These are phyloP conservation scores for Cassiopea xamachana DNA, from an alignment of 30 jellyfish, hydroid and myxozoan genomes.

Conservation along the genomic window DNA sequence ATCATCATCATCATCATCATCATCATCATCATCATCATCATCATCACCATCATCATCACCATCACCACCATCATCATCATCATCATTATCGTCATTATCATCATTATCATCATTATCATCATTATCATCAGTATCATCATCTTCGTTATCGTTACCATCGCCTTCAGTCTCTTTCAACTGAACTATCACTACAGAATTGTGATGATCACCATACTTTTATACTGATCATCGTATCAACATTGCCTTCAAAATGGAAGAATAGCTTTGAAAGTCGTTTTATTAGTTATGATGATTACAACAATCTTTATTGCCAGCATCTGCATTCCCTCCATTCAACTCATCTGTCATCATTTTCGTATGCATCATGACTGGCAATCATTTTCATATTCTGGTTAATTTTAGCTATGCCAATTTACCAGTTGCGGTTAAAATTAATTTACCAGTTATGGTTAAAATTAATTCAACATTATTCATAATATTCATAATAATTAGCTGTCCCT, in stretches of 20 bases:
- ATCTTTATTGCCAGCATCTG: not conserved
- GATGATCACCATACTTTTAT: not conserved
- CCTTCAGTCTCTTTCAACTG: too few relatives aligned
- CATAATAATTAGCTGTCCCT: too few relatives aligned
- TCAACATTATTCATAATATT: too few relatives aligned
- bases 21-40: not conserved
- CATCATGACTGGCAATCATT: not conserved
- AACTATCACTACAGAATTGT: too few relatives aligned
- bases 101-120: not conserved
- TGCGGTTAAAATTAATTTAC: too few relatives aligned
- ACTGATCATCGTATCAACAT: too few relatives aligned
- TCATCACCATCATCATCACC: not conserved
- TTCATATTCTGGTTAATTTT: not conserved
- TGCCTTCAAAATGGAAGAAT: too few relatives aligned
- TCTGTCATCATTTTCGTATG: not conserved
- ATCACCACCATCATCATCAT: not conserved
- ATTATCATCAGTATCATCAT: too few relatives aligned
- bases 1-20: not conserved
- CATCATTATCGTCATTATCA: not conserved
- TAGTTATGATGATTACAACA: not conserved
- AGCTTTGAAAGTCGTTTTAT: too few relatives aligned
- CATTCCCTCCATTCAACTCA: not conserved
- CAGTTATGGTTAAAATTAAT: too few relatives aligned
- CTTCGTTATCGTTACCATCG: not conserved
- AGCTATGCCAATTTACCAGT: not conserved